Percentiles rank a stretch among this genome's conserved stretches.
phyloP scores from a whole-genome alignment of 2,888 invertebrate species.

The Melangyna quadrimaculata region DNA sequence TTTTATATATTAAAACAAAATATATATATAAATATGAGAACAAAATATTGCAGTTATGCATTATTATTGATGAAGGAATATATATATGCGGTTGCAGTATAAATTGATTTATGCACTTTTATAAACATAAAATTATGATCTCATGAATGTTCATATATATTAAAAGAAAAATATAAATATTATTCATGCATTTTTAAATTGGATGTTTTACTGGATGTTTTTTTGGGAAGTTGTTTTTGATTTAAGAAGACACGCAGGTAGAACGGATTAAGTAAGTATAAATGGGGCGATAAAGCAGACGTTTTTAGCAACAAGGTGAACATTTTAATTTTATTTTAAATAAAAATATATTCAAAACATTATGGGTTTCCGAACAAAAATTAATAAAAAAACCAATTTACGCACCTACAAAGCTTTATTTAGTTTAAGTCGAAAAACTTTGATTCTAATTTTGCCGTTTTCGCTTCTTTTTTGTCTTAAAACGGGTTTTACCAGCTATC shows the following conservation, averaged over 20 bases:
- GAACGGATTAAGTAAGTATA: not conserved
- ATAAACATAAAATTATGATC: conserved; percentile 77
- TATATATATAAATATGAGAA: conserved; percentile 13
- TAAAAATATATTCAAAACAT: no score
- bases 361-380: no score
- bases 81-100: conserved; percentile 44
- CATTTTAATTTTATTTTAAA: no score
- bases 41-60: conserved; percentile 52
- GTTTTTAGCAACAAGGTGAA: no score
- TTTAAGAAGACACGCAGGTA: not conserved
- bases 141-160: conserved; percentile 79
- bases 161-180: conserved; percentile 75
- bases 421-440: no score
- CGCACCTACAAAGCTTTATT: no score
- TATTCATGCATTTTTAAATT: conserved; percentile 67
- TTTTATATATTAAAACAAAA: conserved; percentile 43
- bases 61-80: conserved; percentile 24
- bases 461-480: no score
- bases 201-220: conserved; percentile 5
- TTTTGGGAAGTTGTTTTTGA: not conserved
- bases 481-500: no score
- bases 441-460: no score
- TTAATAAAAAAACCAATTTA: no score
- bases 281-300: not conserved
- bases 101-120: conserved; percentile 65